Base-by-base conservation (phyloP, 2,113 vertebrate species). In the Nesoenas mayeri region DNA sequence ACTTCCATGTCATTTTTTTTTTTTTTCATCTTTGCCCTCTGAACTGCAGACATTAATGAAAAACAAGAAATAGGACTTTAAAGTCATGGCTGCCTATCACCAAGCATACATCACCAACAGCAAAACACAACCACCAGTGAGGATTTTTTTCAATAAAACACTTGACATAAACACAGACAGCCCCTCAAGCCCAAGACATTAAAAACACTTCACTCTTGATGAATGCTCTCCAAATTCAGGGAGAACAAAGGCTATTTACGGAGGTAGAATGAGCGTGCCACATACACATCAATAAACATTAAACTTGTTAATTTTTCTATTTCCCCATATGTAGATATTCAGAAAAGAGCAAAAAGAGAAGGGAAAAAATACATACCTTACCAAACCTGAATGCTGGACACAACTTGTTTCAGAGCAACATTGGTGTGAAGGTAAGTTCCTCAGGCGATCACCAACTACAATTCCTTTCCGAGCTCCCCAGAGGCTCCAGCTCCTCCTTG, bases 341-440 rank as follows among this genome's bases (percentile, higher is more conserved):
- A 77, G 9, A 78, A 88, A 60, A 81, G 25, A 86, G 47, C 8
- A 94, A 61, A 36, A 71, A 88, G 47, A 67, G 21, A 8, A 77
- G 25, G 47, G 32, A 1, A 54, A 29, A 79, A 53, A 29, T 1
- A 82, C 96, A 31, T 97, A 98, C 98, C 98, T 98, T 97, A 92
- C 81, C 88, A 95, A 91, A 94, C 60, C 77, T 86, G 73, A 96
- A 71, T 57, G 93, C 36, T 79, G 86, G 79, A 94, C 66, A 88
- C 71, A 54, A 89, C 70, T 84, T 0, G 38, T 93, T 96, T 98
- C 96, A 98, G 92, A 96, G 92, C 94, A 92, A 96, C 98, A 98
- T 97, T 95, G 96, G 96, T 67, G 79, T 91, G 93, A 85, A 95
- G 86, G 88, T 61, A 64, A 92, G 88, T 50, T 93, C 88, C 93